Percentiles rank a stretch among this genome's conserved stretches.
Evolutionary conservation across 2,888 invertebrate genomes (phyloP).

Genomic region (Tetranychus piercei): DNA sequence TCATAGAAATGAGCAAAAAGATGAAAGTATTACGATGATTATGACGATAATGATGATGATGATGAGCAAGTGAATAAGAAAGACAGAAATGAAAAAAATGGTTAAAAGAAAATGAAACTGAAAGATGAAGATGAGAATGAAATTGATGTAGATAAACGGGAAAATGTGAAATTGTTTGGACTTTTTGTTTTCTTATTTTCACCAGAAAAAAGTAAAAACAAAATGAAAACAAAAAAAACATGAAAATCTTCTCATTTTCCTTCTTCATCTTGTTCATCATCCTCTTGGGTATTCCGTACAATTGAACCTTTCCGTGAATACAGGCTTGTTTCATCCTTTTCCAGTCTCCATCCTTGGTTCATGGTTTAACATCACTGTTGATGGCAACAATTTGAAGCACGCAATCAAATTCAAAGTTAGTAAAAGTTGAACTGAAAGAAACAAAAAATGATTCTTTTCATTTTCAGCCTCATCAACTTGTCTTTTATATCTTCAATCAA

Average conservation of each 20-base stretch:
- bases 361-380: background rate
- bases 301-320: background rate
- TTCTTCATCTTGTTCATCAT: background rate
- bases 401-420: background rate
- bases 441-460: background rate
- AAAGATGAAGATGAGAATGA: too few relatives aligned
- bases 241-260: background rate
- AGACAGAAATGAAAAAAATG: background rate
- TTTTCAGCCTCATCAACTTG: background rate
- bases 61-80: background rate
- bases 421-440: background rate
- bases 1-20: background rate
- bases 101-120: too few relatives aligned
- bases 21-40: background rate
- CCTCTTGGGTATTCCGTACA: background rate
- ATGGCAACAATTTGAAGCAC: background rate
- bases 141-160: too few relatives aligned
- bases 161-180: too few relatives aligned
- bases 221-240: background rate
- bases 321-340: background rate
- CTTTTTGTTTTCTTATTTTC: background rate
- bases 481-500: background rate
- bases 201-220: background rate
- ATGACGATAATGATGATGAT: background rate
- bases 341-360: background rate